Base-by-base conservation (phyloP, 2,113 vertebrate genomes). In the Setophaga kirtlandii region DNA sequence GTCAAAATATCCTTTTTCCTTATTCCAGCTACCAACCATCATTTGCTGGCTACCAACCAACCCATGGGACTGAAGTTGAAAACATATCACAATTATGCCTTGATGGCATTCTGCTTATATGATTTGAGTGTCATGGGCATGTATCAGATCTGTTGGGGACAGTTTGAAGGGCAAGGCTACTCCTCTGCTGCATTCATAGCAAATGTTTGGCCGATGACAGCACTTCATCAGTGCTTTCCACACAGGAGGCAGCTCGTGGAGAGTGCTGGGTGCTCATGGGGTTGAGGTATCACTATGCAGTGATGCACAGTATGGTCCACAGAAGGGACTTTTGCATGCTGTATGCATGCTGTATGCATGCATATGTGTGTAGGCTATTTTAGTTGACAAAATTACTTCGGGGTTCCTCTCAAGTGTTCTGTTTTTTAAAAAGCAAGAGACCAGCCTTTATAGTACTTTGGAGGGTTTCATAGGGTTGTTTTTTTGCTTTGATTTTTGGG, bases 211-310 rank as follows among this genome's bases (percentile, higher is more conserved):
- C 46, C 56, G 44, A 17, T 27, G 30, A 9, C 30, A 82, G 25
- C 13, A 12, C 15, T 82, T 64, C 7, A 4, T 64, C 33, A 46
- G 46, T 33, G 59, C 6, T 28, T 67, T 84, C 16, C 49, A 22
- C 5, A 7, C 2, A 12, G 56, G 5, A 47, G 11, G 15, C 42
- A 64, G 31, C 39, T 30, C 50, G 44, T 17, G 11, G 8, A 60
- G 3, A 9, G 9, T 59, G 46, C 46, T 15, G 4, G 9, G 1
- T 47, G 11, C 18, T 70, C 0, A 1, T 2, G 25, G 25, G 16
- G 12, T 49, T 63, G 3, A 7, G 21, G 21, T 24, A 12, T 69
- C 42, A 10, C 35, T 4, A 1, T 15, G 3, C 27, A 7, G 31
- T 23, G 4, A 46, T 18, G 33, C 1, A 4, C 14, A 12, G 8